Base-by-base conservation (phyloP, 2,888 invertebrate genomes). In the Candidula unifasciata region DNA sequence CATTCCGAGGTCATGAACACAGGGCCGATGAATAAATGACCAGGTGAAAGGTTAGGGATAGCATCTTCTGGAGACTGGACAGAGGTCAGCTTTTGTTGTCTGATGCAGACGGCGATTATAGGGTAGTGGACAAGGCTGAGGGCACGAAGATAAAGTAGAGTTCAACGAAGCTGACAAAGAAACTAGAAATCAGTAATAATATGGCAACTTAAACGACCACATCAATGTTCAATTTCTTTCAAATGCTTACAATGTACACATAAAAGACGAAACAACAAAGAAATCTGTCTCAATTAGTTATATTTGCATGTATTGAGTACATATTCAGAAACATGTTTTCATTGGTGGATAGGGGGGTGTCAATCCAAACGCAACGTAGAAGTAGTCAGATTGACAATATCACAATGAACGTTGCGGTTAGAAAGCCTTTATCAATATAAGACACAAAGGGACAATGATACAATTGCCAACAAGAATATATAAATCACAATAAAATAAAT, bases 81-180 rank as follows among this genome's bases (percentile, higher is more conserved):
- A 33, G 24, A 78, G 78, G 37, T 64, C 64, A 78, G 74, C 30
- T 57, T 54, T 27, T 74, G 30, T 54, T 74, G 54, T 33, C n/a
- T 3, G 6, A 27, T 30, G 27, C 24, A 27, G 30, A 2, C 74
- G 30, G 16, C 8, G 16, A 54, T 21, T 3, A 74, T 54, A 24
- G 30, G 30, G 74, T 74, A 52, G 6, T 30, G 27, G 5, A 30
- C 30, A 0, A 8, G n/a, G n/a, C 13, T 52, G 5, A n/a, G 5
- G 3, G 13, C 27, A 8, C 3, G 73, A 2, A 52, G 2, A 73
- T 2, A n/a, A 44, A 21, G 33, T 35, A 35, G 16, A 33, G 69
- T 16, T 33, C 6, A 30, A 37, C 37, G 30, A 24, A 71, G 13
- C 3, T 37, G 27, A 68, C 13, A 68, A 21, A n/a, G 68, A 30